Evolutionary conservation across 2,113 vertebrate species (phyloP).

Genomic region (Turnix velox): DNA sequence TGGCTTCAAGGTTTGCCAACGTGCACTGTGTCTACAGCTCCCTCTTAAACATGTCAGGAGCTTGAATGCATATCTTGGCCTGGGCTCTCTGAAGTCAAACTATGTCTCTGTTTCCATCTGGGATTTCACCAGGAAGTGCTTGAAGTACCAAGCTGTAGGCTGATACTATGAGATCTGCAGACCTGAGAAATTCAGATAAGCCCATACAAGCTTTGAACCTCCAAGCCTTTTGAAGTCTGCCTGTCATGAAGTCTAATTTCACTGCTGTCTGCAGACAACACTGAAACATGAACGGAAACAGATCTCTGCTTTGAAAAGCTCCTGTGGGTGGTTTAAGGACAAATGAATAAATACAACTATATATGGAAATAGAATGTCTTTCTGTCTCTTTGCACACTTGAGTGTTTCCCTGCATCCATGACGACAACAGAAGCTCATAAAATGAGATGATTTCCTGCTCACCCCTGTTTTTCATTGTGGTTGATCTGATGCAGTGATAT

Average conservation of each 20-base stretch:
- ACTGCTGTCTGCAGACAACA: background rate
- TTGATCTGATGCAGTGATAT: background rate
- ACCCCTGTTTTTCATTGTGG: background rate
- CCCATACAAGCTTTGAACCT: slow-evolving; percentile 17
- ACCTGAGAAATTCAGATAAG: slow-evolving; percentile 57
- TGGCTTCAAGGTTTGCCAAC: background rate
- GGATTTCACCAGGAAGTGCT: slow-evolving; percentile 20
- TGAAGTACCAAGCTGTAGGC: slow-evolving; percentile 16
- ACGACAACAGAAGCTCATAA: background rate
- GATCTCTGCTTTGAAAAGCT: background rate
- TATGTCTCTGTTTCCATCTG: slow-evolving; percentile 6
- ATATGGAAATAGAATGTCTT: background rate
- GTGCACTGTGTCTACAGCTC: background rate
- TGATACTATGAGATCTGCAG: slow-evolving; percentile 46
- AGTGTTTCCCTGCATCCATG: background rate
- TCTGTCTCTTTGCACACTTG: background rate
- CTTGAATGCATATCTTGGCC: background rate
- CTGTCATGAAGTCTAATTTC: background rate
- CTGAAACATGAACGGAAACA: slow-evolving; percentile 37
- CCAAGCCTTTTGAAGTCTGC: slow-evolving; percentile 30
- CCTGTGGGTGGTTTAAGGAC: slow-evolving; percentile 3
- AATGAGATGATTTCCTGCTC: background rate
- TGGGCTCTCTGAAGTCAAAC: slow-evolving; percentile 2
- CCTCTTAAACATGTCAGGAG: background rate
- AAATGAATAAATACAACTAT: background rate